A percentile compares a stretch with the other conserved stretches of the same genome.
Evolutionary conservation across 1,140 invertebrate species (phyloP).

Genomic region (Apis cerana): DNA sequence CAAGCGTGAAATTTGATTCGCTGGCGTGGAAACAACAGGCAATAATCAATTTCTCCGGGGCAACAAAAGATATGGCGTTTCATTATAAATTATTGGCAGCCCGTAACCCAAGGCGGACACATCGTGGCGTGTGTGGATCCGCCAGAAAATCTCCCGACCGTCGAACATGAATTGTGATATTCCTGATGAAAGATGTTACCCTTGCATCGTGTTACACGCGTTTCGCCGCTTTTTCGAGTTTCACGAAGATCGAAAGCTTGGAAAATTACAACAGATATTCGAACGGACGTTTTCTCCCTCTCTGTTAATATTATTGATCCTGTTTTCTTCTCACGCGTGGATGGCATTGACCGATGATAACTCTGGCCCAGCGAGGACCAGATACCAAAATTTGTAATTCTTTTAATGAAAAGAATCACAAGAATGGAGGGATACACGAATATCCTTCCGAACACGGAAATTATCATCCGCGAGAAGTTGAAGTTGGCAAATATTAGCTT

Average conservation of each 20-base stretch:
- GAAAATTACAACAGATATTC: too few relatives aligned
- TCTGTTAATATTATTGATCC: too few relatives aligned
- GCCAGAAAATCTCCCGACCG: conserved; percentile 15
- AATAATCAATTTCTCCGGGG: conserved; percentile 63
- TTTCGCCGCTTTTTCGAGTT: not conserved
- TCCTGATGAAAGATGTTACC: conserved; percentile 5
- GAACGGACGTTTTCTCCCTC: too few relatives aligned
- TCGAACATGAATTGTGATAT: conserved; percentile 46
- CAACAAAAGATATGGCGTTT: conserved; percentile 56
- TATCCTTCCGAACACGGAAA: not conserved
- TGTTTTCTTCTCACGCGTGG: too few relatives aligned
- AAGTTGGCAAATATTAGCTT: not conserved
- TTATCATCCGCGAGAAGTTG: not conserved
- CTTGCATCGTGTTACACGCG: not conserved
- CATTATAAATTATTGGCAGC: conserved; percentile 58
- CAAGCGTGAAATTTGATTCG: conserved; percentile 69
- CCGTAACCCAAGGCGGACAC: conserved; percentile 31
- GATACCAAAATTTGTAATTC: too few relatives aligned
- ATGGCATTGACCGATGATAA: too few relatives aligned
- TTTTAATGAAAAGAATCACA: too few relatives aligned
- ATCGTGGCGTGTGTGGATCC: not conserved
- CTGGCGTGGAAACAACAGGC: conserved; percentile 61
- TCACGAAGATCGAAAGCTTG: too few relatives aligned
- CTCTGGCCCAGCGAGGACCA: too few relatives aligned
- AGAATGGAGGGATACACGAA: not conserved